These are phyloP conservation scores for Sula dactylatra DNA, from an alignment of 2,113 vertebrate genomes.

Conservation along the genomic window DNA sequence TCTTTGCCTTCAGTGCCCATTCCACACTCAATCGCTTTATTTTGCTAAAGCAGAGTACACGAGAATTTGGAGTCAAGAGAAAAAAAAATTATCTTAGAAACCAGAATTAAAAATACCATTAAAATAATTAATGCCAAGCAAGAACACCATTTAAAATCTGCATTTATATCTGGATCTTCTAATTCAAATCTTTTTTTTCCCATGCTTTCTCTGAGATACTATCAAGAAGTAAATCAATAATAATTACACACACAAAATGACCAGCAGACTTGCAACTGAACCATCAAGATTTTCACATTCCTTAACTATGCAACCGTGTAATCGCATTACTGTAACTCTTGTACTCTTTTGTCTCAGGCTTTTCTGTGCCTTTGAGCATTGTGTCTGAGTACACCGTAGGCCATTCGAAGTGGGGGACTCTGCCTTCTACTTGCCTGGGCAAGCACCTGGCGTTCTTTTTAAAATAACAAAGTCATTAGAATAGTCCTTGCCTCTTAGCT, in stretches of 20 bases:
- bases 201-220: background rate
- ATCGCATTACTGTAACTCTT: constrained; percentile 17
- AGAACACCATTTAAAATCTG: background rate
- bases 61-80: constrained; percentile 56
- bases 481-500: constrained; percentile 13
- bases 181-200: background rate
- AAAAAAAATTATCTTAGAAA: constrained; percentile 25
- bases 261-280: constrained; percentile 32
- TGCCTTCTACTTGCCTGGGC: background rate
- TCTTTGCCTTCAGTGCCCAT: constrained; percentile 69
- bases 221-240: constrained; percentile 55
- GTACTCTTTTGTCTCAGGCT: background rate
- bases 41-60: constrained; percentile 42
- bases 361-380: background rate
- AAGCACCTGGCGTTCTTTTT: background rate
- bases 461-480: constrained; percentile 9
- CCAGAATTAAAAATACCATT: constrained; percentile 39
- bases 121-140: background rate
- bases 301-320: constrained; percentile 17
- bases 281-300: constrained; percentile 38
- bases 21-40: constrained; percentile 55
- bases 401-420: background rate
- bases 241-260: constrained; percentile 47
- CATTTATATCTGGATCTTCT: background rate
- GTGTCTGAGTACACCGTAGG: rapidly evolving